Base-by-base conservation (phyloP, 2,888 invertebrate species). In the Sphaerophoria taeniata region DNA sequence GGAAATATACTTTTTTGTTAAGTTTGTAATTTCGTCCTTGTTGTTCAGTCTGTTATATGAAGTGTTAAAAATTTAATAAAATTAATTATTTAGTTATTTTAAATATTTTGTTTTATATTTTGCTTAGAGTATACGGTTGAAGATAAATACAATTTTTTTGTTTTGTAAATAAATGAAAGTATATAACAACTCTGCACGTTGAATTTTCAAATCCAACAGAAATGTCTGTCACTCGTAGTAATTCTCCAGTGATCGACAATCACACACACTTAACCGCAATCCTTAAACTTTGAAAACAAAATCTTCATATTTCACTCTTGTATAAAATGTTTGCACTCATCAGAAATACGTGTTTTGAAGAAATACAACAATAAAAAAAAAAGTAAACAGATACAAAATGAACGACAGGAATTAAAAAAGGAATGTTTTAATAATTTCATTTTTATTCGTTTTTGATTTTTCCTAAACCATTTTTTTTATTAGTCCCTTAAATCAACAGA, bases 11-110 rank as follows among this genome's bases (percentile, higher is more conserved):
- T 16, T 65, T 65, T 85, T 81, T 85, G 85, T 85, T 85, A 85
- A 81, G 85, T 85, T 85, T 85, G 85, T 85, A 70, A 73, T 75
- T 81, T 85, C 73, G 77, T 85, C 80, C 81, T 85, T 85, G 85
- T 81, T 85, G 81, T 85, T 85, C 80, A 81, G 63, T 81, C 76
- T 85, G 81, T 85, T 85, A 81, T 77, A 67, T 77, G 61, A 73
- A 67, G 81, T 80, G 79, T 76, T 80, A 71, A 79, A 67, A 47
- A 24, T 7, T 43, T 43, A 39, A 39, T 39, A 74, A 86, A 79
- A 72, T 73, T 74, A 74, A 39, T 43, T 43, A 43, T 43, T 84
- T 84, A 67, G 65, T 53, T 71, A 65, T 34, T 58, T 65, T 71
- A 65, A 24, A 51, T 65, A 58, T 49, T 58, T 71, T 63, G 56